These are phyloP conservation scores for Acrobasis repandana DNA, from an alignment of 2,888 invertebrate genomes.

Conservation along the genomic window DNA sequence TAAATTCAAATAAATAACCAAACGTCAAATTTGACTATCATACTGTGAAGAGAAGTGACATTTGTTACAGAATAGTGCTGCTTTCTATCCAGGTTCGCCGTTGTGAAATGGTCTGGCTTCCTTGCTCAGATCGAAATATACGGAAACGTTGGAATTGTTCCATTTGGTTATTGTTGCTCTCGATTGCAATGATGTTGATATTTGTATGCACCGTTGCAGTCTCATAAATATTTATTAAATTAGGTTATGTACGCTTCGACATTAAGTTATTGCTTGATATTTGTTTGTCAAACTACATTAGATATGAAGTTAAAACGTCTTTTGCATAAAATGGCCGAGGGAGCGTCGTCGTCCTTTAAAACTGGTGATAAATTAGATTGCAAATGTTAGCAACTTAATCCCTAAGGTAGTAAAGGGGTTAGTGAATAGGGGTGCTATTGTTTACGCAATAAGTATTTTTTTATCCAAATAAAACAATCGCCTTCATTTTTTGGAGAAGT, in stretches of 20 bases:
- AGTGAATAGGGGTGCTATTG: too few species aligned
- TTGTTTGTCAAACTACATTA: constrained; percentile 5
- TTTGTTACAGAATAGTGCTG: not conserved
- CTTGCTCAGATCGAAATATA: constrained; percentile 5
- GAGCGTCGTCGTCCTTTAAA: not conserved
- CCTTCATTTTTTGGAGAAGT: too few species aligned
- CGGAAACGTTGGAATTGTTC: constrained; percentile 9
- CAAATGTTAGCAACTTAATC: too few species aligned
- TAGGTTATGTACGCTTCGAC: constrained; percentile 4
- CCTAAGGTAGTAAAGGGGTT: too few species aligned
- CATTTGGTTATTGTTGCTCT: constrained; percentile 13
- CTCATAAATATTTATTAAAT: constrained; percentile 19
- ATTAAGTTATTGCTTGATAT: constrained; percentile 1
- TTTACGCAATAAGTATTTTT: too few species aligned
- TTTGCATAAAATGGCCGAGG: too few species aligned
- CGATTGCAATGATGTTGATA: constrained; percentile 9
- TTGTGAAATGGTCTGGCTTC: constrained; percentile 5
- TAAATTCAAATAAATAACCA: too few species aligned
- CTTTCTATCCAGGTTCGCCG: constrained; percentile 1
- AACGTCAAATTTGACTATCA: too few species aligned
- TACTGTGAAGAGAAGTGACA: not conserved
- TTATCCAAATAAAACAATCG: too few species aligned
- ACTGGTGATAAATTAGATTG: not conserved
- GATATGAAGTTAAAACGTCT: not conserved
- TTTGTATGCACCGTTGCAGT: constrained; percentile 5